Base-by-base conservation (phyloP, 2,888 invertebrate genomes). In the Amiota mariae region DNA sequence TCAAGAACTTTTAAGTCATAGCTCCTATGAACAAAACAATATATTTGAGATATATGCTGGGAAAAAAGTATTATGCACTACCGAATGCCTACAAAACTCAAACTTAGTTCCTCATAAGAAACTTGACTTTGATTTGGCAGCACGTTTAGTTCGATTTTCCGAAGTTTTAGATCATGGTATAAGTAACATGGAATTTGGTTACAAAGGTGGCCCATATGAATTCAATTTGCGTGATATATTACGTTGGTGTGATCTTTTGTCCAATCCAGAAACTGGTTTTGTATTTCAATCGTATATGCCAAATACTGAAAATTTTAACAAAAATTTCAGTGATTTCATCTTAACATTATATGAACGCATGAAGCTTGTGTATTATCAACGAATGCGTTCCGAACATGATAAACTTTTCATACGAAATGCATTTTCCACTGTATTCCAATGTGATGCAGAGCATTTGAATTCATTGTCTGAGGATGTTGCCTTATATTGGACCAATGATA, bases 141-240 rank as follows among this genome's bases (percentile, higher is more conserved):
- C 90, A 1, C 92, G 92, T 80, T 95, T 98, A 92, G 94, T 98
- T 0, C 89, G 91, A 63, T 97, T 98, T 84, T 97, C 97, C 80
- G 92, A 93, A 75, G 91, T 91, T 87, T 89, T 97, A 6, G 92
- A 93, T 0, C 88, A 91, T 12, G 94, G 94, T 85, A 92, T 95
- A 13, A 91, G 93, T 1, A 91, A 92, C 59, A 88, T 93, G 81
- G 92, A 93, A 73, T 97, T 96, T 92, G 98, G 95, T 0, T 93
- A 93, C 80, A 92, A 91, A 85, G 98, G 98, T 0, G 94, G 95
- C 0, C 98, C 98, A 0, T 99, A 97, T 95, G 99, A 99, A 90
- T 97, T 98, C 91, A 99, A 99, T 91, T 91, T 99, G 66, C 92
- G 99, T 82, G 99, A 99, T 88, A 92, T 99, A 79, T 93, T 95